Evolutionary conservation across 1,140 invertebrate genomes (phyloP).

Genomic region (Cydia amplana): DNA sequence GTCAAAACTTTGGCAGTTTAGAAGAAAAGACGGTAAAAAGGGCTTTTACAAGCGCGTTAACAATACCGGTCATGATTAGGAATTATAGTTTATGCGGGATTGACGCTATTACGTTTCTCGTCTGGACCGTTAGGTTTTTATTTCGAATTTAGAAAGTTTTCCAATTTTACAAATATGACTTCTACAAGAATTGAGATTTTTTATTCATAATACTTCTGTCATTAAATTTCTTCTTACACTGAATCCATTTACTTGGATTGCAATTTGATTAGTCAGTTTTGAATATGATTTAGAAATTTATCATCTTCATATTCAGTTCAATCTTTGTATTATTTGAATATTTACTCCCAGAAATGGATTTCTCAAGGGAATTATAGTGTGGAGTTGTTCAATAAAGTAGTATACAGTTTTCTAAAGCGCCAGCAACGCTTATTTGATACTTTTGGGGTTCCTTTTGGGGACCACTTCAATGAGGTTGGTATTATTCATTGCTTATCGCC

Average conservation of each 20-base stretch:
- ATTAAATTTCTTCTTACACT: not conserved
- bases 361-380: not conserved
- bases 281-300: too few species aligned
- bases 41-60: slow-evolving; percentile 11
- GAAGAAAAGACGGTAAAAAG: slow-evolving; percentile 20
- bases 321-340: too few species aligned
- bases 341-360: too few species aligned
- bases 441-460: too few species aligned
- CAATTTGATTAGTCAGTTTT: too few species aligned
- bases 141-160: slow-evolving; percentile 17
- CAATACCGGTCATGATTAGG: slow-evolving; percentile 26
- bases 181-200: not conserved
- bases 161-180: not conserved
- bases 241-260: too few species aligned
- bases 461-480: too few species aligned
- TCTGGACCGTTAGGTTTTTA: not conserved
- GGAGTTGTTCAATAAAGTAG: not conserved
- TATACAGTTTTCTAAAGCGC: not conserved
- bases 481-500: too few species aligned
- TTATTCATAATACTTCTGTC: not conserved
- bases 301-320: too few species aligned
- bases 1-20: slow-evolving; percentile 21
- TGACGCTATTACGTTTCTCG: not conserved
- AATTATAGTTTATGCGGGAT: slow-evolving; percentile 24
- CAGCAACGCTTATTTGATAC: too few species aligned